Evolutionary conservation across 2,797 vertebrate genomes (phyloP).

Genomic region (Hippocampus kuda): DNA sequence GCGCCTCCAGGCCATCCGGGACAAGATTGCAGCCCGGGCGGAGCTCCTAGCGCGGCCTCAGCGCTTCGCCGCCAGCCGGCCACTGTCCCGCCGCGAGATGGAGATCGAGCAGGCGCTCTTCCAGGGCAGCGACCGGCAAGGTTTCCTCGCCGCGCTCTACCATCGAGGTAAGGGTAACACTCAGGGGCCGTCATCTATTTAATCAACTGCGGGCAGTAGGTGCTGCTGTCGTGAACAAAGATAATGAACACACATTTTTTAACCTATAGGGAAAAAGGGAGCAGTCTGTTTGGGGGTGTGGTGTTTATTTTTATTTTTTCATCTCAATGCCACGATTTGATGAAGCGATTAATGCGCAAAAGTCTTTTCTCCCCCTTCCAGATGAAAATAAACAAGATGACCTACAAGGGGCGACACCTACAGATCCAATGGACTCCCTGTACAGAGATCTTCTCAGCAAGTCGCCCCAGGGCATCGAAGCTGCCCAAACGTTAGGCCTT

Average conservation of each 20-base stretch:
- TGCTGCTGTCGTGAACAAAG: neutral
- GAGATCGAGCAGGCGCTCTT: constrained; percentile 90
- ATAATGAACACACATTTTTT: neutral
- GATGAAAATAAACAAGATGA: constrained; percentile 59
- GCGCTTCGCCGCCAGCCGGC: constrained; percentile 79
- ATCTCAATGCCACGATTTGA: neutral
- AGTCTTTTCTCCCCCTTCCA: constrained; percentile 31
- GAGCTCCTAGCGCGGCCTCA: constrained; percentile 80
- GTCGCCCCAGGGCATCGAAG: neutral
- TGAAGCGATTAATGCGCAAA: neutral
- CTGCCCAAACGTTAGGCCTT: neutral
- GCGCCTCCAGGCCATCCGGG: constrained; percentile 75
- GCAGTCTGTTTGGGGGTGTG: neutral
- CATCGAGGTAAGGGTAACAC: constrained; percentile 69
- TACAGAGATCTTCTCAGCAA: constrained; percentile 72
- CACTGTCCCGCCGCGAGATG: constrained; percentile 84
- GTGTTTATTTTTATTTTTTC: neutral
- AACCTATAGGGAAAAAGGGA: neutral
- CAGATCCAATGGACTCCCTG: constrained; percentile 71
- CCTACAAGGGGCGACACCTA: constrained; percentile 46
- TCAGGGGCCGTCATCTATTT: neutral
- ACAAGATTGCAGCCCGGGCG: constrained; percentile 75
- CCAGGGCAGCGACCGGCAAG: constrained; percentile 77
- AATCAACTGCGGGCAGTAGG: too few species aligned
- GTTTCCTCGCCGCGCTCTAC: constrained; percentile 83